Evolutionary conservation across 2,113 vertebrate species (phyloP).

Genomic region (Psilopogon haemacephalus): DNA sequence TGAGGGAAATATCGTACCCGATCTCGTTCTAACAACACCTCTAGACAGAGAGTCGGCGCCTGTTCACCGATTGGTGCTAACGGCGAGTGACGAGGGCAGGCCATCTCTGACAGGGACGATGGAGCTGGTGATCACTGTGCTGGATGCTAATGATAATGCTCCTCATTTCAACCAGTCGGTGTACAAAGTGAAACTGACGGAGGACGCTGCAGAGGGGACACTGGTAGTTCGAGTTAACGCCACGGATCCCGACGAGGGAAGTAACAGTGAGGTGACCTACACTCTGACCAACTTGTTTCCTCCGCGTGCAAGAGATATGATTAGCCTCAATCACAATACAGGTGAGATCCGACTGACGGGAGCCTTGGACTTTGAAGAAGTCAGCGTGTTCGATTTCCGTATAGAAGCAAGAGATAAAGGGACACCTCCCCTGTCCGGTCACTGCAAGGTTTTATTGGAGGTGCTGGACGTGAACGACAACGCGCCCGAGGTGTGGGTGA

Average conservation of each 20-base stretch:
- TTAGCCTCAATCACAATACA: not conserved
- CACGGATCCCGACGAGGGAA: not conserved
- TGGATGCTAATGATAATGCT: too few relatives aligned
- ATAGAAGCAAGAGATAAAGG: too few relatives aligned
- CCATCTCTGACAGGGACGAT: not conserved
- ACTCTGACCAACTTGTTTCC: too few relatives aligned
- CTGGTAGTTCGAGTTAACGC: not conserved
- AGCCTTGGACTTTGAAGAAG: not conserved
- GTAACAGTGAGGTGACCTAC: not conserved
- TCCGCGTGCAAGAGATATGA: not conserved
- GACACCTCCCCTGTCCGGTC: too few relatives aligned
- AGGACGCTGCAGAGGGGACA: not conserved
- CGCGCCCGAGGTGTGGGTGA: too few relatives aligned
- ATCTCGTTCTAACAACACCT: slow-evolving; percentile 7
- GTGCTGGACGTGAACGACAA: not conserved
- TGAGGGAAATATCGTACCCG: not conserved
- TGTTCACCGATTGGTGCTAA: slow-evolving; percentile 53
- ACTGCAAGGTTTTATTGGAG: too few relatives aligned
- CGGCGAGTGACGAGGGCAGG: slow-evolving; percentile 71
- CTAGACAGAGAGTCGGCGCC: slow-evolving; percentile 69
- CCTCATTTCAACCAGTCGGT: too few relatives aligned
- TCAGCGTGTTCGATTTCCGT: not conserved
- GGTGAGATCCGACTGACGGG: not conserved
- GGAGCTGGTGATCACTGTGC: too few relatives aligned
- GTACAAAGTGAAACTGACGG: too few relatives aligned